These are phyloP conservation scores for Cerceris ruficornis DNA, from an alignment of 2,888 invertebrate species.

Conservation along the genomic window DNA sequence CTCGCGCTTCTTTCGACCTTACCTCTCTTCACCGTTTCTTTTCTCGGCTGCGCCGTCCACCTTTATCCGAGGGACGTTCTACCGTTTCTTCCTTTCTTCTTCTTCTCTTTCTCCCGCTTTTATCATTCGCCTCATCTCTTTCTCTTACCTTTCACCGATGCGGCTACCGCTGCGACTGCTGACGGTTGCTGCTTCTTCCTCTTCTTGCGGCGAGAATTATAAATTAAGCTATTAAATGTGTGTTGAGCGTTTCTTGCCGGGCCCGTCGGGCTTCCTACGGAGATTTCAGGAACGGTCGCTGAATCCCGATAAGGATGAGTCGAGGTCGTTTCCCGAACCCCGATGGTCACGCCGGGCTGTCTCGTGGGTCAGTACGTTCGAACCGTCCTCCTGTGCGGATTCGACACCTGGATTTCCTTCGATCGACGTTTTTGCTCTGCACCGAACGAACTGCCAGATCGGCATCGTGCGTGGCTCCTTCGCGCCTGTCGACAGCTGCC, in stretches of 20 bases:
- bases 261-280: conserved; percentile 38
- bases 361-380: conserved; percentile 36
- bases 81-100: conserved; percentile 24
- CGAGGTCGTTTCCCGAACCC: conserved; percentile 38
- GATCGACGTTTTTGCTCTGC: conserved; percentile 40
- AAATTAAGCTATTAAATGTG: conserved; percentile 80
- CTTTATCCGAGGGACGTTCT: conserved; percentile 29
- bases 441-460: conserved; percentile 28
- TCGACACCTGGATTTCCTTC: conserved; percentile 65
- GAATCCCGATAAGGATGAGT: conserved; percentile 53
- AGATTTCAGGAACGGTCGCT: conserved; percentile 49
- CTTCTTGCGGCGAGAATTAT: conserved; percentile 75
- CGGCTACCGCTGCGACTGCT: no score
- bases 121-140: not conserved
- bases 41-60: conserved; percentile 31
- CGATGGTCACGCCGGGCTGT: conserved; percentile 46
- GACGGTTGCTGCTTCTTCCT: conserved; percentile 37
- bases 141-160: conserved; percentile 19
- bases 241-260: conserved; percentile 66
- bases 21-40: conserved; percentile 47
- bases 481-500: conserved; percentile 63
- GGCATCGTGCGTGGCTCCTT: conserved; percentile 49
- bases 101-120: conserved; percentile 9
- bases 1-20: conserved; percentile 42
- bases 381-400: conserved; percentile 40